Base-by-base conservation (phyloP, 2,888 invertebrate genomes). In the Scaptomyza caliginosa region DNA sequence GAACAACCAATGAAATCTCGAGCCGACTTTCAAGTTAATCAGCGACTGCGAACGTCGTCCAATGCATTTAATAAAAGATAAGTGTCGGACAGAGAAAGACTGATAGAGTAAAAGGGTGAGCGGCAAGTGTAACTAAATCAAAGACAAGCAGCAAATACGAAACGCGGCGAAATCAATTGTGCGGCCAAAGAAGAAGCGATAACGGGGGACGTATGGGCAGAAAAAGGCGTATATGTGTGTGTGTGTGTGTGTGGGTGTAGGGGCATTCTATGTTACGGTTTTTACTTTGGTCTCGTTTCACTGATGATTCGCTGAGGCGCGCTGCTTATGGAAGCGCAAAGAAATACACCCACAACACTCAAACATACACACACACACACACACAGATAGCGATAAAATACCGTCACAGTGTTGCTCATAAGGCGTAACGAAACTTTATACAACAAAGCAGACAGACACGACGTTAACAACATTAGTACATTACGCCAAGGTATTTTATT, bases 261-360 rank as follows among this genome's bases (percentile, higher is more conserved):
- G 11, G 28, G 16, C 28, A 46, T 40, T 30, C 8, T 16, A 36
- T 42, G 34, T 49, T 43, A 32, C 42, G 67, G 17, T 39, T 45
- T 45, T 26, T 54, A 64, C 63, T 64, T 65, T 62, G 28, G 58
- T 49, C 43, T 67, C 74, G 71, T 64, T 80, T 71, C 74, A 76
- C 68, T 67, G 36, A 56, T 60, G 74, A 70, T 67, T 63, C 67
- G 70, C 58, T 64, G 64, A 68, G 72, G 74, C 72, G 68, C 51
- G 76, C 64, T 86, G 84, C 76, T 80, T 84, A 81, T 58, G 81
- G 73, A 84, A 85, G 82, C 86, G 86, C 82, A 79, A 86, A 86
- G 86, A 86, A 83, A 80, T 75, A 80, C 81, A 77, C 82, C 74
- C 81, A 70, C 78, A 57, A 38, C 55, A 46, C 23, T 54, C 36